Conservation (phyloP, 2,797 vertebrate species). For the Molothrus aeneus region DNA sequence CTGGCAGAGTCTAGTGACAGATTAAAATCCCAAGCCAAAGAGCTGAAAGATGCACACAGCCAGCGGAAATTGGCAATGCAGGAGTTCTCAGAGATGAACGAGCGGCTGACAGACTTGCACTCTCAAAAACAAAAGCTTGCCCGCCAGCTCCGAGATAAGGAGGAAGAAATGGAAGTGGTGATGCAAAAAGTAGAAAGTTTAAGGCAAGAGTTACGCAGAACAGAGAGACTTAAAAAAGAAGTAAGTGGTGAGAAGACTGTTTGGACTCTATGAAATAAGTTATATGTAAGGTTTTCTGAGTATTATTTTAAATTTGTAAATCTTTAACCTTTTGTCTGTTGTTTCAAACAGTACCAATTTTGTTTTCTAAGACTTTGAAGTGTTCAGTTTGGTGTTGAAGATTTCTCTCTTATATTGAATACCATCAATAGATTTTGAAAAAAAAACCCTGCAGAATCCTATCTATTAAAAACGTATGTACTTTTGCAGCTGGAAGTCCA, state of each 20-base stretch:
- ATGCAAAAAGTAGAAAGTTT: slow-evolving; percentile 92
- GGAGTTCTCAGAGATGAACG: slow-evolving; percentile 97
- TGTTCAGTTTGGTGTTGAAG: slow-evolving; percentile 8
- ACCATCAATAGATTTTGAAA: not conserved
- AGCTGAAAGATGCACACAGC: slow-evolving; percentile 96
- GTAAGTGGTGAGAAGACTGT: slow-evolving; percentile 82
- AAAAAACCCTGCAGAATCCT: not conserved
- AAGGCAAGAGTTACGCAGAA: slow-evolving; percentile 94
- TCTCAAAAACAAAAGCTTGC: slow-evolving; percentile 93
- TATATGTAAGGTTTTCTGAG: slow-evolving; percentile 42
- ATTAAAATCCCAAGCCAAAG: slow-evolving; percentile 92
- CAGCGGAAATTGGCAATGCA: slow-evolving; percentile 96
- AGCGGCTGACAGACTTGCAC: slow-evolving; percentile 92
- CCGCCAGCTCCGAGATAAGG: slow-evolving; percentile 95
- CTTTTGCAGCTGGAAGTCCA: slow-evolving; percentile 89
- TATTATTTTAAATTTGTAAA: not conserved
- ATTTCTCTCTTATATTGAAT: not conserved
- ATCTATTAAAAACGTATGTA: slow-evolving; percentile 47
- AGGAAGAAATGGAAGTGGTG: slow-evolving; percentile 94
- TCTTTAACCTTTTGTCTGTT: not conserved
- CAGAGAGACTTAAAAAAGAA: slow-evolving; percentile 96
- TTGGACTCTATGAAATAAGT: slow-evolving; percentile 43
- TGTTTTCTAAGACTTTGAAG: slow-evolving; percentile 35
- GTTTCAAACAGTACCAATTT: not conserved
- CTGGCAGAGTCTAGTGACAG: slow-evolving; percentile 83